Base-by-base conservation (phyloP, 2,113 vertebrate genomes). In the Cyprinodon brontotheroides region DNA sequence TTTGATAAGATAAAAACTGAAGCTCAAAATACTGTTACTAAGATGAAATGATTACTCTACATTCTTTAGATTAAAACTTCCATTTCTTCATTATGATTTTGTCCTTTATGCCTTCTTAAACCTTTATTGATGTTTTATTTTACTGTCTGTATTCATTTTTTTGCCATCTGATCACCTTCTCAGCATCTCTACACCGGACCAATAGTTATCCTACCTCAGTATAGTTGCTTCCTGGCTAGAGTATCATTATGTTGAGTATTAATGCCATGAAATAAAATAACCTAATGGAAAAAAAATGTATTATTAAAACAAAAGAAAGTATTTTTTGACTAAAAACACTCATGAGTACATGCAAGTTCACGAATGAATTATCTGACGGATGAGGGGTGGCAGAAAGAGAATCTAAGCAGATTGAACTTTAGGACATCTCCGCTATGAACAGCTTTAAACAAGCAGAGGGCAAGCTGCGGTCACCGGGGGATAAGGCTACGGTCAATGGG, bases 391-490 rank as follows among this genome's bases (percentile, higher is more conserved):
- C 90, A 93, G 87, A 89, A 87, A 92, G 84, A 61, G 76, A 92
- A 85, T 92, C 89, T 87, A 83, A 92, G 85, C 89, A 89, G 90
- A 92, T 88, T 94, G 90, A 94, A 94, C 93, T 94, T 86, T 89
- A 84, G 83, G 91, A 93, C 92, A 78, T 94, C 81, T 89, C 86
- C 70, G 72, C 77, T 87, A 82, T 77, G 71, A 92, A 94, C 93
- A 94, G 91, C 88, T 93, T 86, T 82, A 57, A 88, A 85, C 90
- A 87, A 91, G 92, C 89, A 86, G 89, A 87, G 94, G 93, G 90
- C 93, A 94, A 47, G 40, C 50, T 71, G 83, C 91, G 93, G 93
- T 94, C 93, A 95, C 92, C 82, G 72, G 89, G 93, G 93, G 93
- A 29, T 91, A 89, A 65, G 64, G 84, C 90, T 85, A 17, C 77